Base-by-base conservation (phyloP, 2,113 vertebrate species). In the Rhinolophus sinicus region DNA sequence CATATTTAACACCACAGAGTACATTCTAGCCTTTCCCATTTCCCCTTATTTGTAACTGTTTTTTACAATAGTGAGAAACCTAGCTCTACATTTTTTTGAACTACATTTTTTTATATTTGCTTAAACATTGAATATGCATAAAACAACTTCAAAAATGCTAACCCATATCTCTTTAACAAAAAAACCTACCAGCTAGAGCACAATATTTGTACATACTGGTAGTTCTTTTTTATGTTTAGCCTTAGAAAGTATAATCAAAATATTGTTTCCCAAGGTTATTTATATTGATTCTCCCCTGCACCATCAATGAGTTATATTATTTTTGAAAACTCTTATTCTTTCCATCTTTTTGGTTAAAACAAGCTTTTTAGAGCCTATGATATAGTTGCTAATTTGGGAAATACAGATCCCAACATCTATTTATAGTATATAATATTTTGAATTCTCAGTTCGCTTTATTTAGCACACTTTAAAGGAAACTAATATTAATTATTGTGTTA, bases 331-430 rank as follows among this genome's bases (percentile, higher is more conserved):
- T 65, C 2, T 16, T 80, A 62, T 54, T 77, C 24, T 91, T 64
- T 38, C 1, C 1, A 47, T 58, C 26, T 76, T 28, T n/a, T 80
- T 91, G 35, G 6, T 47, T 69, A 47, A 82, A 86, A 64, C 2
- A 80, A 52, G 24, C 19, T 73, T 88, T 93, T 21, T 35, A 78
- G 38, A 90, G 90, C 35, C 50, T 40, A 86, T 24, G 33, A 70
- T 92, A 89, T 88, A 92, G 67, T 96, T 97, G 24, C 33, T 75
- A 94, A 80, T 80, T 86, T 83, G 19, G 67, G 64, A 93, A 80
- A 33, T 70, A 33, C 1, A 81, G 65, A 73, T 77, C 62, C 33
- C 72, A 97, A 77, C 0, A 82, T 18, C 8, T 95, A 40, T 54
- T 91, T 91, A 90, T 80, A 95, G 81, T 92, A 97, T 70, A 92